These are phyloP conservation scores for Myotis planiceps DNA, from an alignment of 2,797 vertebrate genomes.

Conservation along the genomic window DNA sequence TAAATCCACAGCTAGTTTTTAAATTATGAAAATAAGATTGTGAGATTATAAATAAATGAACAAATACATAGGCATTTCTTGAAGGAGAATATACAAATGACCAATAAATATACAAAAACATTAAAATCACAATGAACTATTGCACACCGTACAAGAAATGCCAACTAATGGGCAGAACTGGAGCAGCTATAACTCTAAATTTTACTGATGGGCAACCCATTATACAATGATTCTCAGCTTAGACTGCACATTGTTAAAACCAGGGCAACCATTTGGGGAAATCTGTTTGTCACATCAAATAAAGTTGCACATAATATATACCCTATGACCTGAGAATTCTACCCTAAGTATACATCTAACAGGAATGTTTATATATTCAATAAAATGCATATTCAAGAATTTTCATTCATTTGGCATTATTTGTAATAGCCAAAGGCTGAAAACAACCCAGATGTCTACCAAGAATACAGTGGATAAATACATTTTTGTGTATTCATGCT, in stretches of 20 bases:
- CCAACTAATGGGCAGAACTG: neutral
- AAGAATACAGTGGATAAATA: neutral
- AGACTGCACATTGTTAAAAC: neutral
- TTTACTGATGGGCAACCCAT: no score
- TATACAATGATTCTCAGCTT: neutral
- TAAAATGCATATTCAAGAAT: neutral
- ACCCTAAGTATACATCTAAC: no score
- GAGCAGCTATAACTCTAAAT: neutral
- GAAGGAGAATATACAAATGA: neutral
- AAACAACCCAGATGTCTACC: no score
- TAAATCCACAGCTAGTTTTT: no score
- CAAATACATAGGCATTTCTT: no score
- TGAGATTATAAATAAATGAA: no score
- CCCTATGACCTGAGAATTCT: neutral
- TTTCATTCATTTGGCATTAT: neutral
- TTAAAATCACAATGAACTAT: neutral
- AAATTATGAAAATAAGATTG: no score
- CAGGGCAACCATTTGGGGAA: neutral
- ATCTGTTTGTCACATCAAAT: neutral
- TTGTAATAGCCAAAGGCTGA: neutral
- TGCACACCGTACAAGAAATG: neutral
- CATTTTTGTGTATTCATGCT: neutral
- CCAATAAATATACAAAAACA: neutral
- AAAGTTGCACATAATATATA: neutral
- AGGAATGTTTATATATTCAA: neutral